Evolutionary conservation across 30 jellyfish, hydroid and myxozoan genomes (phyloP).

Genomic region (Haliclystus octoradiatus): DNA sequence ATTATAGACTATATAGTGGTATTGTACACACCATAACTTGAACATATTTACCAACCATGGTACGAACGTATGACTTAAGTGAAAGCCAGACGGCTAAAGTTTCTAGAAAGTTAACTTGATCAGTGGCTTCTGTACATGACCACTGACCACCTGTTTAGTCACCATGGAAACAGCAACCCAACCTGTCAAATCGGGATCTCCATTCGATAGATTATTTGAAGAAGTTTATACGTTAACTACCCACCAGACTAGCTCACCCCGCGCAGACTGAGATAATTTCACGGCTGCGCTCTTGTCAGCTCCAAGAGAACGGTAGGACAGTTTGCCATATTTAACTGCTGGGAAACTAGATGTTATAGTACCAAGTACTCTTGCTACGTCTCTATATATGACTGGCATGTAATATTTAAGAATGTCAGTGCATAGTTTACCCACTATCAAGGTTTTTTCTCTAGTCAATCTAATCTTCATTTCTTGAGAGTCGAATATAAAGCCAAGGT

Average conservation of each 20-base stretch:
- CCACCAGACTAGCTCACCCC: slow-evolving; percentile 30
- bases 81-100: no score
- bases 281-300: slow-evolving; percentile 8
- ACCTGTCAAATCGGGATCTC: slow-evolving; percentile 6
- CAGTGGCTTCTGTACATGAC: slow-evolving; percentile 2
- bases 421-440: neutral
- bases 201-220: neutral
- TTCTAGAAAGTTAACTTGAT: slow-evolving; percentile 10
- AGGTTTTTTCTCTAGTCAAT: slow-evolving; percentile 11
- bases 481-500: neutral
- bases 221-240: neutral
- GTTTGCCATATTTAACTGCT: slow-evolving; percentile 22
- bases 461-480: neutral
- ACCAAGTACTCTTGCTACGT: slow-evolving; percentile 4
- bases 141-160: slow-evolving; percentile 4
- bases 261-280: neutral
- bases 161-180: slow-evolving; percentile 11
- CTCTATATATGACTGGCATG: no score
- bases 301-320: slow-evolving; percentile 23
- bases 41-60: neutral
- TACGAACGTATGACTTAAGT: no score
- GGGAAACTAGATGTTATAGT: slow-evolving; percentile 10
- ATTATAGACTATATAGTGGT: slow-evolving; percentile 12
- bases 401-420: no score
- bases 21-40: slow-evolving; percentile 3